phyloP scores from a whole-genome alignment of 2,113 vertebrate genomes.

The Hippocampus zosterae region DNA sequence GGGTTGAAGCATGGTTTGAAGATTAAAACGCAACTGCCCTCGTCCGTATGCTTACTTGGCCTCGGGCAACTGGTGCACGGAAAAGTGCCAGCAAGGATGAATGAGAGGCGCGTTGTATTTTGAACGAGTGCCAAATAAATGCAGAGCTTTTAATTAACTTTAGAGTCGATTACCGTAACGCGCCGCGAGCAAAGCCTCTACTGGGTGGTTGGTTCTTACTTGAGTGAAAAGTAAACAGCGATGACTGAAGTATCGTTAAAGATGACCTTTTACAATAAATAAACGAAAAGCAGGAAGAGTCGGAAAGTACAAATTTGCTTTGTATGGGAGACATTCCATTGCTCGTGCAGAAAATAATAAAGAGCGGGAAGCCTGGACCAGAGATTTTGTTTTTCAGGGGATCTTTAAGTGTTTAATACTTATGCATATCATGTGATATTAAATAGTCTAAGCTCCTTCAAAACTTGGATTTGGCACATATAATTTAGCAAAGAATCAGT shows the following conservation, averaged over 20 bases:
- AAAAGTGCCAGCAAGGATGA: slow-evolving; percentile 1
- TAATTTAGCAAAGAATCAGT: slow-evolving; percentile 6
- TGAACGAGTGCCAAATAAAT: neutral
- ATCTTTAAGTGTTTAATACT: neutral
- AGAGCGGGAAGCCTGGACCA: neutral
- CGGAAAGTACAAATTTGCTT: neutral
- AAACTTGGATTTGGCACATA: neutral
- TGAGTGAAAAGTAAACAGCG: slow-evolving; percentile 7
- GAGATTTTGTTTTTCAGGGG: neutral
- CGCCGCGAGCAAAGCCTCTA: slow-evolving; percentile 1
- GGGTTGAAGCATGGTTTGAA: neutral
- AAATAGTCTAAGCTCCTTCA: neutral
- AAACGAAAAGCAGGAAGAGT: neutral
- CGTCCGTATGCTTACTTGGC: neutral
- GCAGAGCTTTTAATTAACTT: slow-evolving; percentile 12
- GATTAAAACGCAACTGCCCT: neutral
- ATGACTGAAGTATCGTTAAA: neutral
- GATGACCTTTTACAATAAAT: slow-evolving; percentile 3
- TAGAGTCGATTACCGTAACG: slow-evolving; percentile 4
- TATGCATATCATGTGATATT: neutral
- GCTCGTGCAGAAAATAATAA: neutral
- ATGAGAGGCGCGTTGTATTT: neutral
- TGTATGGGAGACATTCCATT: neutral
- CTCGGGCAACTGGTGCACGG: neutral
- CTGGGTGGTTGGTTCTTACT: neutral